phyloP scores from a whole-genome alignment of 2,888 invertebrate species.

The Lepidocyrtinus sp. region DNA sequence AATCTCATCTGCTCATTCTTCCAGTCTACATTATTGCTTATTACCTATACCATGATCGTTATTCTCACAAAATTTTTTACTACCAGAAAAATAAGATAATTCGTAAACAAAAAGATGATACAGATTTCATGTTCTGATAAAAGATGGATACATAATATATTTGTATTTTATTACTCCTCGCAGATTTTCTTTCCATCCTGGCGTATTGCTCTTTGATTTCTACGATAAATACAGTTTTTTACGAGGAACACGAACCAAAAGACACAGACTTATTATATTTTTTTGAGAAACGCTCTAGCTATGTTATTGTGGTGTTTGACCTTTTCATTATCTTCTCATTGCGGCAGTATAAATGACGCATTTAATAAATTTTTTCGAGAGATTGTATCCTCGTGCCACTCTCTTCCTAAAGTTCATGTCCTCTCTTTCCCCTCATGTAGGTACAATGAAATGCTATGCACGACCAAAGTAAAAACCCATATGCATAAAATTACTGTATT shows the following conservation, averaged over 20 bases:
- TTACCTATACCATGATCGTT: too few relatives aligned
- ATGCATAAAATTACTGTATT: slow-evolving; percentile 25
- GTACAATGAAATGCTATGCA: too few relatives aligned
- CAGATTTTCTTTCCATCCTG: too few relatives aligned
- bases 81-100: too few relatives aligned
- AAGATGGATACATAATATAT: slow-evolving; percentile 23
- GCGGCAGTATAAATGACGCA: slow-evolving; percentile 49
- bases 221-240: slow-evolving; percentile 38
- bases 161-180: not conserved
- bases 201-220: too few relatives aligned
- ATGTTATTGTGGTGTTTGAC: slow-evolving; percentile 51
- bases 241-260: slow-evolving; percentile 38
- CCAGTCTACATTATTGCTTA: too few relatives aligned
- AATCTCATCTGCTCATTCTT: too few relatives aligned
- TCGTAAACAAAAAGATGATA: slow-evolving; percentile 43
- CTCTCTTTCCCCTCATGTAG: slow-evolving; percentile 24
- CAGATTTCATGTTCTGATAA: slow-evolving; percentile 47
- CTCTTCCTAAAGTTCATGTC: slow-evolving; percentile 36
- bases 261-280: too few relatives aligned
- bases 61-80: too few relatives aligned
- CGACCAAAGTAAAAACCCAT: too few relatives aligned
- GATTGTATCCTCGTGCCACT: slow-evolving; percentile 45
- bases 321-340: slow-evolving; percentile 55
- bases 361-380: slow-evolving; percentile 51
- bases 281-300: too few relatives aligned